Percentiles rank a stretch among this genome's conserved stretches.
These are phyloP conservation scores for Eupithecia subumbrata DNA, from an alignment of 2,888 invertebrate species.

Conservation along the genomic window DNA sequence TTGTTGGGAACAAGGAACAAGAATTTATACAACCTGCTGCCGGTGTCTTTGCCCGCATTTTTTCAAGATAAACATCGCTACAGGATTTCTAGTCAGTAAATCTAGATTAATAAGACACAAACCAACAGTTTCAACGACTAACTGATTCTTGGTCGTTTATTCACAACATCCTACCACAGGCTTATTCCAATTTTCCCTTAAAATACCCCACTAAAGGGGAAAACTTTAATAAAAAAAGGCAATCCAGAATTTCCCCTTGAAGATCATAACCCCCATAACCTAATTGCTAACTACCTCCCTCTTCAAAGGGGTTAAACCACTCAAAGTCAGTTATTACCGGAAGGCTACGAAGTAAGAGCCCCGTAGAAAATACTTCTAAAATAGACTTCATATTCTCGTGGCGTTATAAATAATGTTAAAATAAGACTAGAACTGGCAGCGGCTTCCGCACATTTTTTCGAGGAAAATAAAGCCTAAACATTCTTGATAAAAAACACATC, in stretches of 20 bases:
- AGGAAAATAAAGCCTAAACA: too few relatives aligned
- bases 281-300: slow-evolving; percentile 11
- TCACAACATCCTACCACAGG: not conserved
- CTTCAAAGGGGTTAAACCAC: not conserved
- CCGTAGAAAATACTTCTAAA: too few relatives aligned
- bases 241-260: not conserved
- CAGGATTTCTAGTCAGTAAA: not conserved
- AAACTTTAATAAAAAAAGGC: not conserved
- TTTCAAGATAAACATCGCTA: not conserved
- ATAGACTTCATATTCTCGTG: too few relatives aligned
- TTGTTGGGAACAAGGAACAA: not conserved
- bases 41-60: not conserved
- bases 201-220: not conserved
- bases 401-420: too few relatives aligned
- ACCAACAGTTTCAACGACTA: not conserved
- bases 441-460: too few relatives aligned
- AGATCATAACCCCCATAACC: not conserved
- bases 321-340: slow-evolving; percentile 18
- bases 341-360: slow-evolving; percentile 5
- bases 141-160: not conserved
- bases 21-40: not conserved
- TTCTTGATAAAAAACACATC: too few relatives aligned
- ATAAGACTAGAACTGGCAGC: too few relatives aligned
- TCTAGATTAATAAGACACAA: not conserved
- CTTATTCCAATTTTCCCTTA: not conserved